Conservation (phyloP, 2,888 invertebrate species). For the Cremastobaeus sp. region DNA sequence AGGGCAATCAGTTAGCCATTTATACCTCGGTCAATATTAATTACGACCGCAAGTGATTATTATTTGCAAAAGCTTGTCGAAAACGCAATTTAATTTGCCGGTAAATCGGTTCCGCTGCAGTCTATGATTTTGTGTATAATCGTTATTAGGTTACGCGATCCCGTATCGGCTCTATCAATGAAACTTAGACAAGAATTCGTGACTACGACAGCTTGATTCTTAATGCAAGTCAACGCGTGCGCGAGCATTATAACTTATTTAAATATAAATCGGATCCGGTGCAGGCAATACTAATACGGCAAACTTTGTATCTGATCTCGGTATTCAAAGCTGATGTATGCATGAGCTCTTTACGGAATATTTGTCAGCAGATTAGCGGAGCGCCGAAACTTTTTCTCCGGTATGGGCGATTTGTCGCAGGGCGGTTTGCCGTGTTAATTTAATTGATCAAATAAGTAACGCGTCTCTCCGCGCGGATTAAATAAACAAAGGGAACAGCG, state of each 20-base stretch:
- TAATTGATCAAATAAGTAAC: constrained; percentile 13
- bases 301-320: constrained; percentile 29
- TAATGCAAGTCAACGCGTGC: constrained; percentile 29
- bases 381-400: constrained; percentile 6
- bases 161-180: neutral
- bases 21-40: too few relatives aligned
- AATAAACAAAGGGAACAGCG: constrained; percentile 19
- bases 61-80: too few relatives aligned
- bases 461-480: constrained; percentile 8
- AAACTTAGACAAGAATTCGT: constrained; percentile 26
- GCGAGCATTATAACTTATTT: constrained; percentile 50
- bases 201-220: constrained; percentile 35
- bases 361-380: constrained; percentile 40
- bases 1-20: too few relatives aligned
- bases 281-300: constrained; percentile 36
- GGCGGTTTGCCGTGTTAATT: constrained; percentile 4
- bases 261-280: constrained; percentile 48
- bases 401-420: constrained; percentile 1
- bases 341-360: constrained; percentile 39
- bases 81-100: too few relatives aligned
- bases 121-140: too few relatives aligned
- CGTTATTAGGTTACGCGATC: too few relatives aligned
- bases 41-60: too few relatives aligned
- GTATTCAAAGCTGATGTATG: constrained; percentile 47
- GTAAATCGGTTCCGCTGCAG: too few relatives aligned